Conservation (phyloP, 2,113 vertebrate genomes). For the Bambusicola thoracicus region DNA sequence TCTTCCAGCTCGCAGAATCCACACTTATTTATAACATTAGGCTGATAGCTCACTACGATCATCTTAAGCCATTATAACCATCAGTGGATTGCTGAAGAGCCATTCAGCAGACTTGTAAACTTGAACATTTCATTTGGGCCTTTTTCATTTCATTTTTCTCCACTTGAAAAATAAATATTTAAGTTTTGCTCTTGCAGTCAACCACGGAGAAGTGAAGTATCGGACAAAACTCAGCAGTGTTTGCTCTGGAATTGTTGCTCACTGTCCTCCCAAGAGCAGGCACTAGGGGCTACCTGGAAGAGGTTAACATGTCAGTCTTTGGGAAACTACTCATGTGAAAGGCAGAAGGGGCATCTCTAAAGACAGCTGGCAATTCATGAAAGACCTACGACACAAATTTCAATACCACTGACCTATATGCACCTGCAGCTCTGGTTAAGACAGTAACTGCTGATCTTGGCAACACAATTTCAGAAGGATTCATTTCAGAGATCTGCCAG, state of each 20-base stretch:
- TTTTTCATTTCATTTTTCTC: neutral
- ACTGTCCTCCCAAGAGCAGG: neutral
- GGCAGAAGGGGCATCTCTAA: neutral
- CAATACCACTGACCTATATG: neutral
- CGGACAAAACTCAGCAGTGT: neutral
- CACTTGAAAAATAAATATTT: neutral
- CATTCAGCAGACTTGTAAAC: neutral
- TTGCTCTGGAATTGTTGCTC: neutral
- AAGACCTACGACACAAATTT: conserved; percentile 34
- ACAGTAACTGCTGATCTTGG: conserved; percentile 13
- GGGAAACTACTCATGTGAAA: neutral
- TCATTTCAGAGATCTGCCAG: conserved; percentile 38
- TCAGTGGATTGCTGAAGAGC: neutral
- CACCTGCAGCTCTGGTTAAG: neutral
- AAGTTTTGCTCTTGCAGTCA: neutral
- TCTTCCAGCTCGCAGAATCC: neutral
- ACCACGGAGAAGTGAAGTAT: neutral
- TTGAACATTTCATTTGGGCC: neutral
- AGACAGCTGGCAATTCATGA: neutral
- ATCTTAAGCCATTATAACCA: neutral
- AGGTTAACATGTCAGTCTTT: neutral
- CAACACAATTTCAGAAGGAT: conserved; percentile 39
- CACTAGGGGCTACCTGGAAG: neutral
- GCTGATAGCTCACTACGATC: neutral
- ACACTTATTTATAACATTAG: no score